Evolutionary conservation across 92 coral and sea anemone species (phyloP), one percentile per base, ranked within the genome.

Genomic region (Isaurus tuberculatus): DNA sequence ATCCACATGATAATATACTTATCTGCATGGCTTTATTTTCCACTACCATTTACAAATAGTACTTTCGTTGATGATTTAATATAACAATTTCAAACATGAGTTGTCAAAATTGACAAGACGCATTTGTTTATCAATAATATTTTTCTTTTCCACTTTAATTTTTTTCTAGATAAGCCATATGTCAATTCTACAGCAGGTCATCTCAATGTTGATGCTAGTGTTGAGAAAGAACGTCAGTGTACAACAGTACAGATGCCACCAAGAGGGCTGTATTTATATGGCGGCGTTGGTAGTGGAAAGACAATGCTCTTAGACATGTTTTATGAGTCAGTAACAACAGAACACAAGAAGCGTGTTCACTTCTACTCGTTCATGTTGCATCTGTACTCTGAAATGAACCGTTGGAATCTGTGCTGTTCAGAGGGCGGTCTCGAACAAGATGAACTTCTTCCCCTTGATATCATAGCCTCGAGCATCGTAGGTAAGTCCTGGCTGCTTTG

Each of bases 251-350:
- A 27, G 16, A 73, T n/a, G 40, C 79, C 83, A 19, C 97, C 94
- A 29, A 89, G 79, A 44, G 97, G 97, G 2, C 89, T 92, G 19
- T 90, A 92, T 73, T 88, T 92, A 17, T 51, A 90, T 32, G 97
- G 97, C 10, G 94, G 94, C 29, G 97, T 92, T 22, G 97, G 97
- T 2, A 90, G 89, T 69, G 97, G 97, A 3, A 92, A 90, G 63
- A 92, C 97, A 15, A 89, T 91, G 72, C 55, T 92, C 9, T 88
- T 92, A 90, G 97, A 92, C 84, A 81, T 92, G 49, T 92, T 92
- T 75, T 92, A 88, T 66, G 97, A 92, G 74, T 85, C 92, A 0
- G 49, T 92, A 10, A 80, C 91, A 23, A 85, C 88, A 13, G 77
- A 71, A 58, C 72, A 86, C 73, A 92, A 92, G 79, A 90, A 88